These are phyloP conservation scores for Cerastis leucographa DNA, from an alignment of 2,888 invertebrate species.

Conservation along the genomic window DNA sequence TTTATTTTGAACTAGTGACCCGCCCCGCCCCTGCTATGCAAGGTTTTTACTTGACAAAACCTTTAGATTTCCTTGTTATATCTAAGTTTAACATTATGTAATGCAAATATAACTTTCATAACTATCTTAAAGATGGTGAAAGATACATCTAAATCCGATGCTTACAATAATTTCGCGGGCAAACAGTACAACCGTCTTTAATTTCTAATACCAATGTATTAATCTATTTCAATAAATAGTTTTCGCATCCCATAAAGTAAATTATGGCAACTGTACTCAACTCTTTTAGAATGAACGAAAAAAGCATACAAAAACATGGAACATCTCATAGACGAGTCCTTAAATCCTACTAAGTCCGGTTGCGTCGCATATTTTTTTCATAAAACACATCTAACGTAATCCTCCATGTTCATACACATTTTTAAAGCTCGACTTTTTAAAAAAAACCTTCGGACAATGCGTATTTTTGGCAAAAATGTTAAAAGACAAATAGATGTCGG, in stretches of 20 bases:
- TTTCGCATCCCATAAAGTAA: background rate
- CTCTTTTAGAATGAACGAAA: conserved; percentile 38
- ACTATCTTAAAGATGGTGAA: background rate
- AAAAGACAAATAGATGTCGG: conserved; percentile 32
- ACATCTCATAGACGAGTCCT: conserved; percentile 3
- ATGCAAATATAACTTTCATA: background rate
- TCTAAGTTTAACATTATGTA: background rate
- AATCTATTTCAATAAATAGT: no score
- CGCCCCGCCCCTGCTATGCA: background rate
- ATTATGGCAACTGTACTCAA: conserved; percentile 15
- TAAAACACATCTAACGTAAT: conserved; percentile 40
- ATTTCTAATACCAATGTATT: no score
- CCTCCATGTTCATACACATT: conserved; percentile 31
- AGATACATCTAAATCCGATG: background rate
- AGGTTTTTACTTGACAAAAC: background rate
- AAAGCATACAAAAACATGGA: conserved; percentile 17
- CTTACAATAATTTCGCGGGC: background rate
- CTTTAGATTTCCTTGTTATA: background rate
- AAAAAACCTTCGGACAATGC: conserved; percentile 31
- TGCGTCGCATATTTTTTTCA: conserved; percentile 32
- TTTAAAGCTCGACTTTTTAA: conserved; percentile 40
- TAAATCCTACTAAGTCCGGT: conserved; percentile 39
- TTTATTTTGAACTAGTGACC: background rate
- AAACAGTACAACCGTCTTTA: background rate
- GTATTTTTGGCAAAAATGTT: conserved; percentile 26